Evolutionary conservation across 1,140 invertebrate genomes (phyloP).

Genomic region (Campodea augens): DNA sequence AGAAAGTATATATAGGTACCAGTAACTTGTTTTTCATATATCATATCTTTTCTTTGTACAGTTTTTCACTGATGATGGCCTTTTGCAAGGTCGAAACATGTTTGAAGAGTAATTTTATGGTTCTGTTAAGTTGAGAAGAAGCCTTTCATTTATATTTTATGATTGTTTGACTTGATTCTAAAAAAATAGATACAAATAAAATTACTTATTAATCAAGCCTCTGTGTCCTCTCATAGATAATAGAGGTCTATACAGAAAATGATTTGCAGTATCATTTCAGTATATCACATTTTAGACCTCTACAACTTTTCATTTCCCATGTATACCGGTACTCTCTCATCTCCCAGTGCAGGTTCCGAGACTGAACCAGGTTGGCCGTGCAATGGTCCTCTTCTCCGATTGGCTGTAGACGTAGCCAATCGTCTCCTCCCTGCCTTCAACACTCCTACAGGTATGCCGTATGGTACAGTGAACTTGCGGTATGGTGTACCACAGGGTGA

Average conservation of each 20-base stretch:
- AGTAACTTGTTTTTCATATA: too few relatives aligned
- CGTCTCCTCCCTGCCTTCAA: constrained; percentile 77
- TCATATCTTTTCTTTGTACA: too few relatives aligned
- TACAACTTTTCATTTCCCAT: too few relatives aligned
- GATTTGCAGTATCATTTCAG: background rate
- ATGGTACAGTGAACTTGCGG: constrained; percentile 86
- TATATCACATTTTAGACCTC: background rate
- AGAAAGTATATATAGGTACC: too few relatives aligned
- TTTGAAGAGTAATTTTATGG: too few relatives aligned
- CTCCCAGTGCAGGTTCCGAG: constrained; percentile 48
- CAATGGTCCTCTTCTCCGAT: constrained; percentile 70
- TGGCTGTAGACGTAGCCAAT: constrained; percentile 86
- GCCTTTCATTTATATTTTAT: too few relatives aligned
- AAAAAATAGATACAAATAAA: too few relatives aligned
- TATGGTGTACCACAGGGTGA: constrained; percentile 85
- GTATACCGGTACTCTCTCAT: background rate
- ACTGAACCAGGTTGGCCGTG: constrained; percentile 93
- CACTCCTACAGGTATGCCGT: constrained; percentile 90
- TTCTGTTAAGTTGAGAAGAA: too few relatives aligned
- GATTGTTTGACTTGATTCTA: too few relatives aligned
- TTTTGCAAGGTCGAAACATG: too few relatives aligned
- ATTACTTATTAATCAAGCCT: background rate
- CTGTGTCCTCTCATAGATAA: constrained; percentile 3
- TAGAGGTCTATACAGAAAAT: background rate
- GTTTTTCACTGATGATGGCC: too few relatives aligned